Evolutionary conservation across 2,797 vertebrate species (phyloP).

Genomic region (Geotrypetes seraphini): DNA sequence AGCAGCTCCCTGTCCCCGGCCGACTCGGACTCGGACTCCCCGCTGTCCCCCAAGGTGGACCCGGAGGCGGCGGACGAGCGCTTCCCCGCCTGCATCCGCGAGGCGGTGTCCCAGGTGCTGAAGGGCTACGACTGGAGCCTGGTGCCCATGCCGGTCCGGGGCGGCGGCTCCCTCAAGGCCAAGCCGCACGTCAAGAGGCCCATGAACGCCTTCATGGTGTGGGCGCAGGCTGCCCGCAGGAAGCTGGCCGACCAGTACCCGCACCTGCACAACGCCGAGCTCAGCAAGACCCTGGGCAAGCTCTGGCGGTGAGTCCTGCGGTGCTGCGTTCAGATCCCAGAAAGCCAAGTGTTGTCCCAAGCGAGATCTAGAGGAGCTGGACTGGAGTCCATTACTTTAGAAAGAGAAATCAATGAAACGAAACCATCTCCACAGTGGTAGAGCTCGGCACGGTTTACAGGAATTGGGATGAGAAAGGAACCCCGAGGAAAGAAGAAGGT

Average conservation of each 20-base stretch:
- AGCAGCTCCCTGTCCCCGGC: constrained; percentile 80
- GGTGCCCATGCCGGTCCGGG: constrained; percentile 88
- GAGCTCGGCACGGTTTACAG: too few relatives aligned
- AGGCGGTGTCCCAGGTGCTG: constrained; percentile 91
- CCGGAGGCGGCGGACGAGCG: constrained; percentile 74
- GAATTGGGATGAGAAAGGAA: too few relatives aligned
- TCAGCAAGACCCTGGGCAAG: constrained; percentile 91
- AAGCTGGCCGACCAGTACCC: constrained; percentile 90
- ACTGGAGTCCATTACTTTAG: too few relatives aligned
- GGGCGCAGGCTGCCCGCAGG: constrained; percentile 85
- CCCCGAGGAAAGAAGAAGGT: too few relatives aligned
- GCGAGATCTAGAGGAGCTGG: too few relatives aligned
- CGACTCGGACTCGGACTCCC: constrained; percentile 84
- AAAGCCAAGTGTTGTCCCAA: too few relatives aligned
- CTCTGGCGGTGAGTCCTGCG: constrained; percentile 86
- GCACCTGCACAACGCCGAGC: constrained; percentile 90
- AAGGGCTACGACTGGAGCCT: constrained; percentile 97
- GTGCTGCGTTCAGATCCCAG: too few relatives aligned
- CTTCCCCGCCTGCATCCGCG: constrained; percentile 93
- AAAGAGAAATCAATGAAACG: too few relatives aligned
- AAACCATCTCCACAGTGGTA: too few relatives aligned
- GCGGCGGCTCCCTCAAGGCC: constrained; percentile 75
- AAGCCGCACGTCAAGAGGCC: constrained; percentile 88
- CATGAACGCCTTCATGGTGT: constrained; percentile 86
- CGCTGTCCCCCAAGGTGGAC: constrained; percentile 48